These are phyloP conservation scores for Orchestes rusci DNA, from an alignment of 2,888 invertebrate species.

Conservation along the genomic window DNA sequence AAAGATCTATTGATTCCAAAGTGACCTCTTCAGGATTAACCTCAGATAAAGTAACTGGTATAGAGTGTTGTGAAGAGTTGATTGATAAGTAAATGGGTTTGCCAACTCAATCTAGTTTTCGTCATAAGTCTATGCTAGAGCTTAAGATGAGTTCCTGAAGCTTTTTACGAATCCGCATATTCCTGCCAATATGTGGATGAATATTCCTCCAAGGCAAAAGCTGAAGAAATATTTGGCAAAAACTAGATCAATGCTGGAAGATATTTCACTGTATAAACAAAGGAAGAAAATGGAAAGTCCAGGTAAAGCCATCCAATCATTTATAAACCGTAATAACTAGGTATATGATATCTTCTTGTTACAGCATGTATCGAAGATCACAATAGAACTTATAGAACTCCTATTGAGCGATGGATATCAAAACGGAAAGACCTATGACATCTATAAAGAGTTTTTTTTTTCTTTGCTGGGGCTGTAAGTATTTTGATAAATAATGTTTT, in stretches of 20 bases:
- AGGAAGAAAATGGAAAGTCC: background rate
- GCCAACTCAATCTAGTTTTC: background rate
- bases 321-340: no score
- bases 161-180: slow-evolving; percentile 4
- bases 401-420: background rate
- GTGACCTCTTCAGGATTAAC: background rate
- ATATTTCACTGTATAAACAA: background rate
- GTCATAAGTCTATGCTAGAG: background rate
- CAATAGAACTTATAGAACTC: slow-evolving; percentile 1
- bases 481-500: no score
- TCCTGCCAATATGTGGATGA: slow-evolving; percentile 4
- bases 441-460: slow-evolving; percentile 4
- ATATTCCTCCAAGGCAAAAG: slow-evolving; percentile 5
- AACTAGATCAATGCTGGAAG: background rate
- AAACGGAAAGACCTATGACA: background rate
- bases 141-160: slow-evolving; percentile 9
- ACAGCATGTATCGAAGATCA: background rate
- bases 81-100: background rate
- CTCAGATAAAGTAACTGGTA: background rate
- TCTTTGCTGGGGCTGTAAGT: slow-evolving; percentile 11
- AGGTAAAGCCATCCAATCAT: slow-evolving; percentile 1
- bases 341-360: background rate
- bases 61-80: background rate
- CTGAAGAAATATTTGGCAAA: background rate
- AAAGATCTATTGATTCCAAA: background rate